Evolutionary conservation across 2,113 vertebrate species (phyloP).

Genomic region (Caranx ignobilis): DNA sequence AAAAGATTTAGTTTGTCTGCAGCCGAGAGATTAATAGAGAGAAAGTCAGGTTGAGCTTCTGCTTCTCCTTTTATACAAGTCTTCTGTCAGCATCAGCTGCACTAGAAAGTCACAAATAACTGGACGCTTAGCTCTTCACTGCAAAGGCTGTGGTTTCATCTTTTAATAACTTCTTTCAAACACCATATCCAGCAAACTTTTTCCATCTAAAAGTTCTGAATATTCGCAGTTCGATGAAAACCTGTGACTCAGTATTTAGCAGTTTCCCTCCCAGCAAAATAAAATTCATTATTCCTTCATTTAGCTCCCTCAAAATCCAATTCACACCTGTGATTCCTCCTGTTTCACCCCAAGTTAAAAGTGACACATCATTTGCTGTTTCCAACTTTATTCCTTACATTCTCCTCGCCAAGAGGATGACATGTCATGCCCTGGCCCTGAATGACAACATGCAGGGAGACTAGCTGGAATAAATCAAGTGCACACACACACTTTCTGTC

Average conservation of each 20-base stretch:
- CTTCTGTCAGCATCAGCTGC: background rate
- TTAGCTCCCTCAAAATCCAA: background rate
- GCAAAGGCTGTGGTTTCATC: background rate
- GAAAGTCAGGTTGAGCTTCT: background rate
- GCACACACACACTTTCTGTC: slow-evolving; percentile 17
- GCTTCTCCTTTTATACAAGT: background rate
- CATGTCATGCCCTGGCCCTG: slow-evolving; percentile 31
- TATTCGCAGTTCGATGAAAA: background rate
- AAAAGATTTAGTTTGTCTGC: slow-evolving; percentile 14
- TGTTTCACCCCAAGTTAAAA: slow-evolving; percentile 17
- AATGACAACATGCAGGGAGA: slow-evolving; percentile 51
- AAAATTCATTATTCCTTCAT: background rate
- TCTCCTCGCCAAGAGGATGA: slow-evolving; percentile 28
- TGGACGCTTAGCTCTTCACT: background rate
- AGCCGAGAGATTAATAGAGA: background rate
- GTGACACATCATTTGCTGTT: slow-evolving; percentile 7
- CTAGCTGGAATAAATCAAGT: slow-evolving; percentile 66
- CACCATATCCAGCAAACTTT: background rate
- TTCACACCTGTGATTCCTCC: background rate
- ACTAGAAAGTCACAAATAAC: background rate
- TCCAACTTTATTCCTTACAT: background rate
- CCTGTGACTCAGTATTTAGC: background rate
- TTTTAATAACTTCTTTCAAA: background rate
- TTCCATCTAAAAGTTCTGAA: background rate
- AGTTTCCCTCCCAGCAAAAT: background rate